Evolutionary conservation across 2,113 vertebrate species (phyloP), one percentile per base, ranked within the genome.

Genomic region (Anhinga rufa): DNA sequence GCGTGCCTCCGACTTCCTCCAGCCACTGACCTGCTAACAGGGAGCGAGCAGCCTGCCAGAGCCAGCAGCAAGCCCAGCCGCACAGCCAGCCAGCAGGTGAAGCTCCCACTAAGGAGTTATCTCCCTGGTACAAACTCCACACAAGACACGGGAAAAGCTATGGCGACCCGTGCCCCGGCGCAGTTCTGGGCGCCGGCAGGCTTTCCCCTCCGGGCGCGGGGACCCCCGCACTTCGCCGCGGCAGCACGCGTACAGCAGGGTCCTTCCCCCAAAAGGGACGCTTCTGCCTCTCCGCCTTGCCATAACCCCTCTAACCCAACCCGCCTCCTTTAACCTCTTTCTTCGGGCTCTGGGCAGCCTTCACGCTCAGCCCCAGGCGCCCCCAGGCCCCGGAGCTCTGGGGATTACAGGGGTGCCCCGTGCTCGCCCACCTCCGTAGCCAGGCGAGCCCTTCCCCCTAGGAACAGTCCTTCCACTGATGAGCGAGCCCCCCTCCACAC

Each of bases 121-220:
- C 55, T n/a, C 74, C 55, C 66, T 31, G 26, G 29, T 54, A 46
- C 49, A 40, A 65, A 66, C 29, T 2, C 65, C 2, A 2, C 60
- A 19, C 3, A 5, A 71, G 31, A 19, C 51, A 1, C 10, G 1
- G 34, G 19, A n/a, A 38, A 29, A 58, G 31, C 21, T 12, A 5
- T 0, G 52, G 57, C 48, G 22, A 4, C 8, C 0, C 38, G 0
- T 3, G 5, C 25, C 57, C 20, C 7, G 0, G 0, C 4, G 2
- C 46, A 4, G 40, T 9, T 28, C 78, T 6, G 32, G 72, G 38
- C 44, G 36, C n/a, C 29, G 6, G 1, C 4, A 22, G 65, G 36
- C 17, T 20, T 8, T 0, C 5, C 38, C 6, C 40, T 4, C 5
- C 1, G 1, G 44, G 42, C 74, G 8, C 17, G 4, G 40, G 34